Conservation (phyloP, 2,888 invertebrate species). For the Microplitis manilae region DNA sequence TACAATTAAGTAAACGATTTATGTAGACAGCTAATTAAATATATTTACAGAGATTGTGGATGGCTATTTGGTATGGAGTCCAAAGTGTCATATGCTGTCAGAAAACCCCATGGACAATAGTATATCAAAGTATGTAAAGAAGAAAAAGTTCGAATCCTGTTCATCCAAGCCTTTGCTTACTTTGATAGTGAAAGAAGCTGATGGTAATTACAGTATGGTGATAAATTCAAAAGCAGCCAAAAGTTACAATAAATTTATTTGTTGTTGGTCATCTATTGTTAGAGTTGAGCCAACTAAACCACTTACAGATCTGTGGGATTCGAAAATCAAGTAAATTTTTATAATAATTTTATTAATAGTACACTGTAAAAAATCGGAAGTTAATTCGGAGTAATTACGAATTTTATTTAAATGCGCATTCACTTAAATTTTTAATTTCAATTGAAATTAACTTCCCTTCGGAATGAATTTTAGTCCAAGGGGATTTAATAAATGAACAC, state of each 20-base stretch:
- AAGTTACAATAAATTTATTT: constrained; percentile 71
- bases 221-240: constrained; percentile 64
- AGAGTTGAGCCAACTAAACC: constrained; percentile 72
- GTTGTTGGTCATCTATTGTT: constrained; percentile 78
- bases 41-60: constrained; percentile 57
- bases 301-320: constrained; percentile 60
- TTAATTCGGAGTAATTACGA: not conserved
- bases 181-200: constrained; percentile 53
- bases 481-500: too few species aligned
- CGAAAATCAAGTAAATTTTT: constrained; percentile 62
- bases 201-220: constrained; percentile 58
- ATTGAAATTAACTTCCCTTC: too few species aligned
- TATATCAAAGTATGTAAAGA: constrained; percentile 74
- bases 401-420: not conserved
- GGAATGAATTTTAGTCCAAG: too few species aligned
- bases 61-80: constrained; percentile 75
- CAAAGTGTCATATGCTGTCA: constrained; percentile 77
- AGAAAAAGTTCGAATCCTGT: constrained; percentile 75
- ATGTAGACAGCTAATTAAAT: not conserved
- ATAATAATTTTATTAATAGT: not conserved
- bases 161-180: constrained; percentile 63
- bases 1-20: not conserved
- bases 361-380: not conserved
- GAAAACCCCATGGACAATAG: constrained; percentile 75
- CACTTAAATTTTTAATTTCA: too few species aligned